A percentile compares a stretch with the other conserved stretches of the same genome.
phyloP scores from a whole-genome alignment of 2,797 vertebrate genomes.

The Chiroxiphia lanceolata region DNA sequence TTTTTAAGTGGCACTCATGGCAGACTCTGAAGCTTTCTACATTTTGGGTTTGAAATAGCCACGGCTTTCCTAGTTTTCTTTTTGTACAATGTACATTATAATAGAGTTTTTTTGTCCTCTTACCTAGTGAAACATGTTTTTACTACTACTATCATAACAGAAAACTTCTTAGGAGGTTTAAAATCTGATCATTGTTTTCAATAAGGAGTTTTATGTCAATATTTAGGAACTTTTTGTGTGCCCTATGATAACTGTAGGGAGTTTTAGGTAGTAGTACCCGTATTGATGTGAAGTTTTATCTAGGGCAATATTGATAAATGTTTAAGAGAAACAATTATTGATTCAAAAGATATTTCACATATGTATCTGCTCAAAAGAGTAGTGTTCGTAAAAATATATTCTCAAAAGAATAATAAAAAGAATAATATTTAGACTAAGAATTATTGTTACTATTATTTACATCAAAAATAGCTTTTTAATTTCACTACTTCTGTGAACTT shows the following conservation, averaged over 20 bases:
- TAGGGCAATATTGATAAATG: not conserved
- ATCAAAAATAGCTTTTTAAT: not conserved
- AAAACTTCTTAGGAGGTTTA: not conserved
- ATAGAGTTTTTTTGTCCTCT: not conserved
- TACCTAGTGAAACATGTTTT: not conserved
- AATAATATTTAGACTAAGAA: not conserved
- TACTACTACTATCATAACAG: not conserved
- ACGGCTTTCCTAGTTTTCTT: not conserved
- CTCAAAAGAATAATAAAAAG: not conserved
- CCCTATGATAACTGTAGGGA: not conserved
- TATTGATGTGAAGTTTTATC: not conserved
- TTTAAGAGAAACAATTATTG: not conserved
- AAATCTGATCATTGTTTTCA: not conserved
- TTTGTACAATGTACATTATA: fast-evolving
- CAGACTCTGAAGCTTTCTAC: not conserved
- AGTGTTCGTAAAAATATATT: not conserved
- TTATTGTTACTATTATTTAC: not conserved
- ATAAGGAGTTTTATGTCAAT: not conserved
- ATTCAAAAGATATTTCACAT: not conserved
- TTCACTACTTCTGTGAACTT: not conserved
- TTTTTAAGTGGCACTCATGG: not conserved
- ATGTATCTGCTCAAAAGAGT: not conserved
- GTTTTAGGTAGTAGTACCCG: not conserved
- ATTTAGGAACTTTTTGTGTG: not conserved
- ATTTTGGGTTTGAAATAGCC: not conserved